Evolutionary conservation across 2,113 vertebrate genomes (phyloP), one percentile per base, ranked within the genome.

Genomic region (Hemibagrus wyckioides): DNA sequence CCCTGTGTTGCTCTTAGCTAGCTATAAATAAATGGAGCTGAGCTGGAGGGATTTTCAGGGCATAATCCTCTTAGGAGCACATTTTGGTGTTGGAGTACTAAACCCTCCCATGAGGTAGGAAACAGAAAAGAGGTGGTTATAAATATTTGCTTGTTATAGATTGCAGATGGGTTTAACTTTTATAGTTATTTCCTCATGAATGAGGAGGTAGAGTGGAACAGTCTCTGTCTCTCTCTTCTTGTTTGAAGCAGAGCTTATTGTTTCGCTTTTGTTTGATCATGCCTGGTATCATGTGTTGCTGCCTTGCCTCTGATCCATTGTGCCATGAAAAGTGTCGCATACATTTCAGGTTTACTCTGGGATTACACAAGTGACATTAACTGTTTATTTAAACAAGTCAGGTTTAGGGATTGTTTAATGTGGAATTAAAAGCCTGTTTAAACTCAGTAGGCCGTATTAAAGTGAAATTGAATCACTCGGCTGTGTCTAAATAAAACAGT

Each of bases 51-150:
- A 52, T 84, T 85, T 44, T 84, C 61, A 44, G 50, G 85, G 41
- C 63, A 33, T 87, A 86, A 89, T 89, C 87, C 83, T 81, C 87
- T 91, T 88, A 88, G 39, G 76, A 65, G 84, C 71, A 54, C 48
- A 52, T 84, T 89, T 84, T 82, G 83, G 85, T 33, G 50, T 80
- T 81, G 14, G 75, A 69, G 52, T 80, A 7, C 33, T 63, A 59
- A 71, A 61, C 50, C 81, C 21, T 41, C 21, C 48, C 1, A 7
- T 23, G 63, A 25, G 25, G 6, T 76, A 6, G 48, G 73, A 50
- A 48, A 76, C n/a, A 57, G 50, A 44, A 71, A 80, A n/a, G 41
- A n/a, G 1, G 14, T 54, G 11, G 1, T 56, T 69, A 4, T 44
- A 39, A 71, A 71, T 25, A 41, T 71, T 69, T 56, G 69, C 8